Evolutionary conservation across 1,140 invertebrate genomes (phyloP), one percentile per base, ranked within the genome.

Genomic region (Tribolium madens): DNA sequence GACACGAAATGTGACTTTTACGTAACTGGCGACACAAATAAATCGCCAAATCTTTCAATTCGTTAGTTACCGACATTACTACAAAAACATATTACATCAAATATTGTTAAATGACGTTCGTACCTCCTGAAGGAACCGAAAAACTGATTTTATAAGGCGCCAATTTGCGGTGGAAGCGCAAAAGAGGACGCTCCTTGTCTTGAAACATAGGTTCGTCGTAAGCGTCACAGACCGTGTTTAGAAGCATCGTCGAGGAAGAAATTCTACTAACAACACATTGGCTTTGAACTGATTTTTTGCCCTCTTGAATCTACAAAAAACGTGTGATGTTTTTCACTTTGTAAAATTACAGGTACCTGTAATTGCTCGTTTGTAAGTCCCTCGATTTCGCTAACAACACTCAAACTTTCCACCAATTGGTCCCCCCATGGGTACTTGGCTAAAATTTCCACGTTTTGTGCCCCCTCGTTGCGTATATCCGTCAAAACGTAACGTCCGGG

Each of bases 141-240:
- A 93, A 91, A 46, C 88, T 88, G 50, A 91, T 89, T 88, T 93
- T 93, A 80, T 92, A 94, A 0, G 94, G 94, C 9, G 92, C 88
- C 74, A 95, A 85, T 84, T 90, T 91, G 60, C 91, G 89, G 84
- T 95, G 92, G 14, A 95, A 87, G 72, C 89, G 87, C 7, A 94
- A 83, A 13, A 88, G 71, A 50, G 81, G 76, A 26, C 84, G 73
- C n/a, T 76, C 50, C 71, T 81, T 81, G 42, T 80, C 82, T 73
- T 84, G 78, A 52, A 80, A 80, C 12, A 83, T 77, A 7, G 84
- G 72, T 64, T 84, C 81, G 73, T 88, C 86, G 81, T 87, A 88
- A 12, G 88, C 91, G 87, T 93, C 92, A 80, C 90, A 90, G 48
- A 93, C 82, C 36, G 92, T 84, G 57, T 88, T 88, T 15, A 93